Evolutionary conservation across 2,888 invertebrate genomes (phyloP), one percentile per base, ranked within the genome.

Genomic region (Caenorhabditis sp.): DNA sequence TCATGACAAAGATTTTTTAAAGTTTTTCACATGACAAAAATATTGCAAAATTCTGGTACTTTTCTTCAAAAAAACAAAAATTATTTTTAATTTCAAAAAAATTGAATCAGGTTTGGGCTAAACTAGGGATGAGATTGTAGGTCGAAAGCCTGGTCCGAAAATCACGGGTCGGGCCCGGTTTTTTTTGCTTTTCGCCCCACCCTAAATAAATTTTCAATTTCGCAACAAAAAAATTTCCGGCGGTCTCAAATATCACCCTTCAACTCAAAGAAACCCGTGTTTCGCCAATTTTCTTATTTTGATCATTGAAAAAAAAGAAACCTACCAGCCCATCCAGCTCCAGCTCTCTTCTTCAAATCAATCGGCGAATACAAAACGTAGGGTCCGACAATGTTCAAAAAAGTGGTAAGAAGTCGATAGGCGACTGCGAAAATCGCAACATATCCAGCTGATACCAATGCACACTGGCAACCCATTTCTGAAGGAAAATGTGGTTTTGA

Each of bases 241-340:
- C n/a, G n/a, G n/a, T n/a, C n/a, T n/a, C n/a, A n/a, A n/a, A n/a
- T 8, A 10, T 53, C 23, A 53, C 5, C 5, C 14, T 53, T 21
- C 5, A 8, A 53, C 23, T 36, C 36, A 36, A 36, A 36, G 12
- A 8, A 8, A 5, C 36, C n/a, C 12, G 17, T 37, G 6, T 36
- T 58, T 31, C 14, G 12, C 27, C 37, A 36, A 58, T n/a, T 58
- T 19, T 19, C 14, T 6, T 14, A 58, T n/a, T 27, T 21, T 8
- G n/a, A n/a, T 27, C 12, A 5, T 27, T 8, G 19, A 24, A 17
- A 60, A 21, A 60, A 27, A 60, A 21, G 10, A 23, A 43, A 73
- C 77, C 24, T 17, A 84, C 84, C 84, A 36, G 86, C 86, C 84
- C 84, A 86, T 36, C 79, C 72, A 23, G 82, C 84, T 54, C 85